Evolutionary conservation across 2,797 vertebrate genomes (phyloP).

Genomic region (Xenops minutus): DNA sequence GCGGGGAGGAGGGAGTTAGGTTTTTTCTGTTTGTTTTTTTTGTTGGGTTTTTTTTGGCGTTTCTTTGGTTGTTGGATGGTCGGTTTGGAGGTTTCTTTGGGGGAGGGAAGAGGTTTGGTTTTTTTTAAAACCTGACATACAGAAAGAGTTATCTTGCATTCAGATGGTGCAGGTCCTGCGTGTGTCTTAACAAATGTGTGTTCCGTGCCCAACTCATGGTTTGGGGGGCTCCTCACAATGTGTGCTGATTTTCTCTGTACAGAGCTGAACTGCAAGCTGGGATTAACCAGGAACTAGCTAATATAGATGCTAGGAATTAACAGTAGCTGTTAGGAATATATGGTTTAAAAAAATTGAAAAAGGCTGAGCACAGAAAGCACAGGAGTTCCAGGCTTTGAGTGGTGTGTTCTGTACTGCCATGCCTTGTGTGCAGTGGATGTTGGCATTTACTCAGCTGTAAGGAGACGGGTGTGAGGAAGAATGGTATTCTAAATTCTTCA

Average conservation of each 20-base stretch:
- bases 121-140: neutral
- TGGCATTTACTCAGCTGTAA: neutral
- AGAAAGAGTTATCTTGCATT: neutral
- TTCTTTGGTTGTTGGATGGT: neutral
- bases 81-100: neutral
- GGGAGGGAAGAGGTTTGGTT: too few species aligned
- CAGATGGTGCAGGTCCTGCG: neutral
- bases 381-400: neutral
- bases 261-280: neutral
- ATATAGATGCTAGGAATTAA: neutral
- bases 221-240: neutral
- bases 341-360: neutral
- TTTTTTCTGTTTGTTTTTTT: neutral
- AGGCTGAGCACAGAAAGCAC: neutral
- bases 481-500: neutral
- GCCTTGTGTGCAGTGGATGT: neutral
- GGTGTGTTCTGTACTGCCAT: neutral
- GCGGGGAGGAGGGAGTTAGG: neutral
- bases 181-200: neutral
- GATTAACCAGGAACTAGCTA: neutral
- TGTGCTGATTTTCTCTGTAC: neutral
- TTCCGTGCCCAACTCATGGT: neutral
- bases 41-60: neutral
- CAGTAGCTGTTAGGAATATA: neutral
- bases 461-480: neutral